Conservation (phyloP, 2,113 vertebrate genomes). For the Poeciliopsis retropinna region DNA sequence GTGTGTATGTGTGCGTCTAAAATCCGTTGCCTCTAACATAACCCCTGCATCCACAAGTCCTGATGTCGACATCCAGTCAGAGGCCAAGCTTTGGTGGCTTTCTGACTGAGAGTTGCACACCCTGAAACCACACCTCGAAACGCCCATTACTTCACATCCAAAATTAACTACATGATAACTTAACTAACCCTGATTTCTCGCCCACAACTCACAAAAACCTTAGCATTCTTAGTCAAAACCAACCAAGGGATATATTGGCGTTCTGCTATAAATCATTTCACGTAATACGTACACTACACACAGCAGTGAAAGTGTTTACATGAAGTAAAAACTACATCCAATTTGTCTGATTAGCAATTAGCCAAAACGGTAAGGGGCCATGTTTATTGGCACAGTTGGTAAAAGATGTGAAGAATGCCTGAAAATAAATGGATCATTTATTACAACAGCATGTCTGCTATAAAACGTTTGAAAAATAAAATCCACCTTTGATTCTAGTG, state of each 20-base stretch:
- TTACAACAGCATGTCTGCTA: no score
- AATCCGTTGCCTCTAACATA: conserved; percentile 23
- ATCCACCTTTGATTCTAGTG: no score
- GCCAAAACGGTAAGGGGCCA: not conserved
- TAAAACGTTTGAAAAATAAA: no score
- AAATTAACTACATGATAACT: conserved; percentile 20
- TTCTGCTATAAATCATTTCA: conserved; percentile 16
- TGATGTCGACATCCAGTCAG: conserved; percentile 49
- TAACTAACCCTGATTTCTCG: conserved; percentile 27
- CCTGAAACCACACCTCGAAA: conserved; percentile 47
- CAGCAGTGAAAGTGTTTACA: not conserved
- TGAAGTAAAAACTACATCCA: not conserved
- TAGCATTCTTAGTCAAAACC: not conserved
- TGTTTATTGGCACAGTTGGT: not conserved
- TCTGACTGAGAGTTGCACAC: conserved; percentile 47
- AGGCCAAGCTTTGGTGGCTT: conserved; percentile 20
- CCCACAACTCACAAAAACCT: conserved; percentile 10
- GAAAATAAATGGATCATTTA: no score
- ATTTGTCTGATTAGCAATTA: not conserved
- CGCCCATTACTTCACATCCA: conserved; percentile 32
- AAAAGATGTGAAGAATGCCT: not conserved
- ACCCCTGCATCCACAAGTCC: conserved; percentile 37
- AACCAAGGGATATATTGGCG: not conserved
- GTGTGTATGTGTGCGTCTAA: conserved; percentile 11
- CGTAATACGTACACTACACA: not conserved